Base-by-base conservation (phyloP, 1,140 invertebrate genomes). In the Tetramorium alpestre region DNA sequence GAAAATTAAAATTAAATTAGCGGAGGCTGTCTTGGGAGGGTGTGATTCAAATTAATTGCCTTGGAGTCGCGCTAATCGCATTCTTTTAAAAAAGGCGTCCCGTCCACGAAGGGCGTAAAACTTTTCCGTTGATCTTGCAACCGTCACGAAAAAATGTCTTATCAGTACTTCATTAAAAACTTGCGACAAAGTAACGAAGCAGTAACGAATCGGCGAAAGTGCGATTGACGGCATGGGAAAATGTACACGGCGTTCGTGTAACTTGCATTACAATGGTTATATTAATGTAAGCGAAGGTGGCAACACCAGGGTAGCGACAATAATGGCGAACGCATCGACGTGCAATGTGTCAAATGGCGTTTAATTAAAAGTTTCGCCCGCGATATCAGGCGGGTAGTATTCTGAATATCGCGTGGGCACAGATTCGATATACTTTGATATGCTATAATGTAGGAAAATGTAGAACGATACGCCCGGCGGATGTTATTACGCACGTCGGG, bases 1-100 rank as follows among this genome's bases (percentile, higher is more conserved):
- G 70, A 87, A 80, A 87, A 88, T 90, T 86, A 78, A 87, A 92
- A 92, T 92, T 85, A 88, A 92, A 91, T 92, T 91, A 88, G 70
- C 75, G 75, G 73, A 25, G 47, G 62, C 72, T 77, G 49, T 82
- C 72, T 67, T 56, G n/a, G 65, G 41, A 70, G 10, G 44, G 64
- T 22, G 65, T 72, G 73, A 60, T 82, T 76, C 67, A 90, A 92
- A 90, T 90, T 92, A 91, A 92, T 91, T 86, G 87, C 84, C 73
- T 58, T 70, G 78, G 54, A 86, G 88, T 16, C 78, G 78, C 80
- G 69, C 80, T 84, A 84, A 84, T 84, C 69, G 67, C 80, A 84
- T 84, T 84, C 54, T 56, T 60, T 60, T 2, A 73, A 72, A 58
- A 70, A 70, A 82, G n/a, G 25, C 51, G 33, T 11, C 22, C 7